Conservation (phyloP, 2,113 vertebrate genomes). For the Salvelinus fontinalis region DNA sequence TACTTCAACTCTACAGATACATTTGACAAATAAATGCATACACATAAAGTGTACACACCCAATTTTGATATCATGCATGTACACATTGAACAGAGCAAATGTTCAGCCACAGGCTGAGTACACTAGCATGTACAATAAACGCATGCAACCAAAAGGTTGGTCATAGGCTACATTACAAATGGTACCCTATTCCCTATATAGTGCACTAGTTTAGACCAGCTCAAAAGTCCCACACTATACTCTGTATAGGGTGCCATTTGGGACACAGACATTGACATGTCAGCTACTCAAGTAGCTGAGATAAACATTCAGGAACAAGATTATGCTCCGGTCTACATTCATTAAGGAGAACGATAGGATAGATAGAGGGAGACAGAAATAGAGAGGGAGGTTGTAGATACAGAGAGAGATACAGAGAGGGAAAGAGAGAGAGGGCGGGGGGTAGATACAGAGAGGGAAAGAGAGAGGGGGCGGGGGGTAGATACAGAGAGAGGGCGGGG, state of each 20-base stretch:
- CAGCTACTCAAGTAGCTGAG: neutral
- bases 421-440: too few species aligned
- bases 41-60: neutral
- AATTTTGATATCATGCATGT: constrained; percentile 20
- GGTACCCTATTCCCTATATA: too few species aligned
- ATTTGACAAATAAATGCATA: neutral
- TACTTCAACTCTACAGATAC: neutral
- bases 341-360: neutral
- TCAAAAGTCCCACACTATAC: too few species aligned
- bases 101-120: constrained; percentile 7
- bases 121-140: constrained; percentile 25
- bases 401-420: too few species aligned
- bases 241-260: too few species aligned
- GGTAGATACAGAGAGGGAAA: too few species aligned
- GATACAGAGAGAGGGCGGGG: too few species aligned
- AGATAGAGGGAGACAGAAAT: too few species aligned
- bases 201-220: too few species aligned
- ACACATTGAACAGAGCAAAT: constrained; percentile 34
- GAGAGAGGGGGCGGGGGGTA: too few species aligned
- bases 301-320: constrained; percentile 51
- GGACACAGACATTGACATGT: too few species aligned
- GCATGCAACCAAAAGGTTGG: constrained; percentile 50
- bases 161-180: constrained; percentile 25
- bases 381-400: too few species aligned
- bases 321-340: constrained; percentile 59